Conservation (phyloP, 2,888 invertebrate genomes). For the Rhimphoctona megacephalus region DNA sequence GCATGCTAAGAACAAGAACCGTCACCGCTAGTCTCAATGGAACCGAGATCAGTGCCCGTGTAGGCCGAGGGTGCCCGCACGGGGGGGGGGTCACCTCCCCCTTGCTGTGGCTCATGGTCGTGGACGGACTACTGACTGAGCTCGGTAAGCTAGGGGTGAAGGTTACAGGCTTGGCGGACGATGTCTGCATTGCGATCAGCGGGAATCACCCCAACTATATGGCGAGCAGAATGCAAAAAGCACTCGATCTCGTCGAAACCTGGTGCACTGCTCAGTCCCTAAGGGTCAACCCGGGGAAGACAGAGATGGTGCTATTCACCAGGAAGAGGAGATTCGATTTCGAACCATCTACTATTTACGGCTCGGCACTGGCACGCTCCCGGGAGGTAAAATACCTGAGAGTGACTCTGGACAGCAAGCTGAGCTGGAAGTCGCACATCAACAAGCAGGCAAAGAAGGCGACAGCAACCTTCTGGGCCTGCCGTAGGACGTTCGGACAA, state of each 20-base stretch:
- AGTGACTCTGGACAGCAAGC: background rate
- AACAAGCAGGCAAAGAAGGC: no score
- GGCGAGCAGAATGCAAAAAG: slow-evolving; percentile 42
- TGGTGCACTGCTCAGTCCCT: slow-evolving; percentile 45
- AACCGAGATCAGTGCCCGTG: background rate
- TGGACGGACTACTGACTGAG: slow-evolving; percentile 17
- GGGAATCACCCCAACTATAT: slow-evolving; percentile 30
- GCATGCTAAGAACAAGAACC: slow-evolving; percentile 26
- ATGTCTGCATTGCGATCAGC: slow-evolving; percentile 31
- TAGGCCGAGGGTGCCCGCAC: slow-evolving; percentile 54
- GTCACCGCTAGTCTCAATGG: slow-evolving; percentile 36
- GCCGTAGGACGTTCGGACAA: background rate
- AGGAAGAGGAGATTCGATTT: slow-evolving; percentile 29
- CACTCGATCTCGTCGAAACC: slow-evolving; percentile 42
- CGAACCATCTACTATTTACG: slow-evolving; percentile 18
- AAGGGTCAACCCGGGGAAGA: slow-evolving; percentile 54
- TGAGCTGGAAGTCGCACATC: no score
- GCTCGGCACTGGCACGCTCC: slow-evolving; percentile 7
- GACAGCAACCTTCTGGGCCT: background rate
- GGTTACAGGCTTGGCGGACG: slow-evolving; percentile 39
- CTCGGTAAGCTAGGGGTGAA: slow-evolving; percentile 5
- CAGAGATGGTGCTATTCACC: slow-evolving; percentile 60
- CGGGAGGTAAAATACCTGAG: background rate
- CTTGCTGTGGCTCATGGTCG: slow-evolving; percentile 21
- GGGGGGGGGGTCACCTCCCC: slow-evolving; percentile 37